Evolutionary conservation across 2,888 invertebrate species (phyloP).

Genomic region (Apamea monoglypha): DNA sequence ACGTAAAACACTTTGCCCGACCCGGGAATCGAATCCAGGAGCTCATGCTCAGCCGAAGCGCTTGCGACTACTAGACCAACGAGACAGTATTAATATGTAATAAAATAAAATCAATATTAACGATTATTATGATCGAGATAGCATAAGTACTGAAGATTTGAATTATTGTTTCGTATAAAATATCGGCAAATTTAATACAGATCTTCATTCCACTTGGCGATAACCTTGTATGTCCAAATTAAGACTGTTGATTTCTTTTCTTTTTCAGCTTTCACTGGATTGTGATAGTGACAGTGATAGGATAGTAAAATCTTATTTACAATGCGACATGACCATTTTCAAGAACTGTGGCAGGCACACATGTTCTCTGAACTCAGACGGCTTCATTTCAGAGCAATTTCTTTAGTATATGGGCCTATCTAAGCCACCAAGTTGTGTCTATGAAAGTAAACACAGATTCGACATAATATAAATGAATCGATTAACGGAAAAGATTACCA

Average conservation of each 20-base stretch:
- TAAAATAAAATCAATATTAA: background rate
- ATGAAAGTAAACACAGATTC: background rate
- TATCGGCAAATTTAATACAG: background rate
- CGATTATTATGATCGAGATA: background rate
- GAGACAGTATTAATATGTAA: no score
- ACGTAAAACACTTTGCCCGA: no score
- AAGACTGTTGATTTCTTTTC: background rate
- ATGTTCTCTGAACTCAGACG: background rate
- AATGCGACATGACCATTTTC: background rate
- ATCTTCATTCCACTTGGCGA: background rate
- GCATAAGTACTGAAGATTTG: background rate
- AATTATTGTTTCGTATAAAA: background rate
- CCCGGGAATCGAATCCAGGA: no score
- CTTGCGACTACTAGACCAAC: no score
- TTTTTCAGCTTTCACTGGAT: background rate
- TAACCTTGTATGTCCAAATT: background rate
- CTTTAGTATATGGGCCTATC: background rate
- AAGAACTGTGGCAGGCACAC: background rate
- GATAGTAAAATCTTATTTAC: no score
- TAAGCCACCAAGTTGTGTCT: background rate
- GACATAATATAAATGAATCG: background rate
- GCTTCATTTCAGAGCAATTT: background rate
- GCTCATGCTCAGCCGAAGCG: no score
- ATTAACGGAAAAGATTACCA: background rate
- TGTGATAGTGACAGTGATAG: no score